These are phyloP conservation scores for Andrena hattorfiana DNA, from an alignment of 2,888 invertebrate species.

Conservation along the genomic window DNA sequence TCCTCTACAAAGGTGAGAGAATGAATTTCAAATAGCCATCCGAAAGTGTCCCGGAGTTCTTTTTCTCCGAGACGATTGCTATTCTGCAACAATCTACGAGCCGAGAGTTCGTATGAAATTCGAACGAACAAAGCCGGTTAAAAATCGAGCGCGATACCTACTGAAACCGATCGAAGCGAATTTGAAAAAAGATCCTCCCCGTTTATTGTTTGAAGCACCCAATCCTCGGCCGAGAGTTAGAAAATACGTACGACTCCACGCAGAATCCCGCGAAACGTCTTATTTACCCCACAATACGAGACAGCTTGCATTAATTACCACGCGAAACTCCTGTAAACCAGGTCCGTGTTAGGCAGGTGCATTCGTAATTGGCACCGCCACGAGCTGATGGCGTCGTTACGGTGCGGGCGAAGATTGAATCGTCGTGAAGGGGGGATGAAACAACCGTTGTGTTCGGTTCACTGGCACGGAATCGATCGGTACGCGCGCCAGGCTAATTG, in stretches of 20 bases:
- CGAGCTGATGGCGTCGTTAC: conserved; percentile 38
- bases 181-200: too few relatives aligned
- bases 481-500: conserved; percentile 47
- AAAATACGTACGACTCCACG: not conserved
- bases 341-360: conserved; percentile 27
- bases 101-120: not conserved
- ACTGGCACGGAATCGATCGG: conserved; percentile 43
- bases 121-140: too few relatives aligned
- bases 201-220: too few relatives aligned
- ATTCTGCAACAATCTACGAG: not conserved
- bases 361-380: conserved; percentile 44
- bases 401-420: conserved; percentile 28
- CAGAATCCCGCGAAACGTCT: not conserved
- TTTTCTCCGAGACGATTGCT: not conserved
- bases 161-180: too few relatives aligned
- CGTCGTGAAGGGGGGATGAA: conserved; percentile 36
- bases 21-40: not conserved
- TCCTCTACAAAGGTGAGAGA: not conserved
- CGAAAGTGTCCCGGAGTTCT: not conserved
- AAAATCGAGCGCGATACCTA: not conserved
- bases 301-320: conserved; percentile 50
- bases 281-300: conserved; percentile 2
- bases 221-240: too few relatives aligned
- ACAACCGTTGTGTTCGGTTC: conserved; percentile 30
- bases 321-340: conserved; percentile 16